A percentile compares a stretch with the other conserved stretches of the same genome.
phyloP scores from a whole-genome alignment of 2,113 vertebrate species.

The Hemichromis elongatus region DNA sequence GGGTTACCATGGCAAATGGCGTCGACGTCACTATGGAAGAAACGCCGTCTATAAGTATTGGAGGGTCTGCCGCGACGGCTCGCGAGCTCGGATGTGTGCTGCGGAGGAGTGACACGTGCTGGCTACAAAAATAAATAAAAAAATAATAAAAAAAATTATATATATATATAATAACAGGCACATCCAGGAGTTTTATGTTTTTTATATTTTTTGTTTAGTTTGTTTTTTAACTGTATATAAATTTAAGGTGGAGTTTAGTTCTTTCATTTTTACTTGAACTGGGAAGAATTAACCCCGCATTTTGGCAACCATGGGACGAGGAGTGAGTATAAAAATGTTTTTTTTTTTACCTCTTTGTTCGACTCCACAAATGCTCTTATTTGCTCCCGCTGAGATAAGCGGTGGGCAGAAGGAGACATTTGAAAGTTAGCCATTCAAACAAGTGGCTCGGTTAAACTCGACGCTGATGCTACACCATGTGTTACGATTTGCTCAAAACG shows the following conservation, averaged over 20 bases:
- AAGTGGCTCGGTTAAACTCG: slow-evolving; percentile 18
- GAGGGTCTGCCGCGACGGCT: slow-evolving; percentile 31
- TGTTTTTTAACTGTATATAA: slow-evolving; percentile 17
- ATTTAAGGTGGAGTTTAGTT: slow-evolving; percentile 46
- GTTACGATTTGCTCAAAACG: not conserved
- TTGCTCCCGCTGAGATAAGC: not conserved
- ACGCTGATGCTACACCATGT: not conserved
- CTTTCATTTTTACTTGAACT: slow-evolving; percentile 26
- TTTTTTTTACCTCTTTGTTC: not conserved
- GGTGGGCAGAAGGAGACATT: not conserved
- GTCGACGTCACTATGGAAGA: slow-evolving; percentile 72
- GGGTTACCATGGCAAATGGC: slow-evolving; percentile 74
- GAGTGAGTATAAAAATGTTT: slow-evolving; percentile 67
- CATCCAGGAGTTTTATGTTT: slow-evolving; percentile 14
- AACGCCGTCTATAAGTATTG: slow-evolving; percentile 69
- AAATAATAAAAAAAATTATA: not conserved
- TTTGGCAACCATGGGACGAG: slow-evolving; percentile 71
- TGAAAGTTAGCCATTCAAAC: slow-evolving; percentile 28
- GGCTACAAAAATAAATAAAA: not conserved
- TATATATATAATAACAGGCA: not conserved
- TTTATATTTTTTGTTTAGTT: not conserved
- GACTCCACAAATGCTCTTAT: not conserved
- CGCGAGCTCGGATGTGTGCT: slow-evolving; percentile 57
- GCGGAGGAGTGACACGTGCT: slow-evolving; percentile 62
- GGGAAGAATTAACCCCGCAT: slow-evolving; percentile 27